Evolutionary conservation across 2,888 invertebrate genomes (phyloP).

Genomic region (Troides helena): DNA sequence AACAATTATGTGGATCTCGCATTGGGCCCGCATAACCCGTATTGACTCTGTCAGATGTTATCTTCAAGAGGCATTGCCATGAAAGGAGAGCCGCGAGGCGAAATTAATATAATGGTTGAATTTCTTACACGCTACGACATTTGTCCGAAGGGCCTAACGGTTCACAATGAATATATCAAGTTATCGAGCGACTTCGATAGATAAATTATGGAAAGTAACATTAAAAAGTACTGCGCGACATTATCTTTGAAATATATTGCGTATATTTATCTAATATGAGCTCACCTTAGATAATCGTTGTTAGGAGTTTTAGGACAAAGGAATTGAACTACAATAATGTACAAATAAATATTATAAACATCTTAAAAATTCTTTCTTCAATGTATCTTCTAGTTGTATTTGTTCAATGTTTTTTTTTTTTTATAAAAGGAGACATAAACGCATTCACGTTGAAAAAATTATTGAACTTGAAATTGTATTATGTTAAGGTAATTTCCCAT

Average conservation of each 20-base stretch:
- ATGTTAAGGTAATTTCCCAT: too few species aligned
- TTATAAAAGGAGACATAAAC: too few species aligned
- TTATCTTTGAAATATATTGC: neutral
- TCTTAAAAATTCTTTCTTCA: too few species aligned
- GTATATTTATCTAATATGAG: neutral
- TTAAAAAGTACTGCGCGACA: neutral
- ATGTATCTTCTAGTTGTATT: too few species aligned
- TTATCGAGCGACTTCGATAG: neutral
- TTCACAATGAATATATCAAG: conserved; percentile 1
- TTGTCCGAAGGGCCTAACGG: neutral
- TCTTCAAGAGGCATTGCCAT: conserved; percentile 22
- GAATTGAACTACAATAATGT: too few species aligned
- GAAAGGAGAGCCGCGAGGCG: conserved; percentile 19
- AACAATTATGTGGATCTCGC: conserved; percentile 18
- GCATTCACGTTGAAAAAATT: too few species aligned
- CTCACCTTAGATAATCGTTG: too few species aligned
- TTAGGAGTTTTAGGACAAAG: too few species aligned
- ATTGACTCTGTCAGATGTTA: conserved; percentile 26
- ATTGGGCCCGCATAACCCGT: conserved; percentile 25
- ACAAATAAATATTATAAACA: too few species aligned
- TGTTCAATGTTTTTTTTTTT: too few species aligned
- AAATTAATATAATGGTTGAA: conserved; percentile 13
- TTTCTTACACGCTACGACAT: conserved; percentile 8
- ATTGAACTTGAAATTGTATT: too few species aligned
- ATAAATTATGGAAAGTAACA: neutral